A percentile compares a stretch with the other conserved stretches of the same genome.
phyloP scores from a whole-genome alignment of 2,797 vertebrate genomes.

The Rhincodon typus region DNA sequence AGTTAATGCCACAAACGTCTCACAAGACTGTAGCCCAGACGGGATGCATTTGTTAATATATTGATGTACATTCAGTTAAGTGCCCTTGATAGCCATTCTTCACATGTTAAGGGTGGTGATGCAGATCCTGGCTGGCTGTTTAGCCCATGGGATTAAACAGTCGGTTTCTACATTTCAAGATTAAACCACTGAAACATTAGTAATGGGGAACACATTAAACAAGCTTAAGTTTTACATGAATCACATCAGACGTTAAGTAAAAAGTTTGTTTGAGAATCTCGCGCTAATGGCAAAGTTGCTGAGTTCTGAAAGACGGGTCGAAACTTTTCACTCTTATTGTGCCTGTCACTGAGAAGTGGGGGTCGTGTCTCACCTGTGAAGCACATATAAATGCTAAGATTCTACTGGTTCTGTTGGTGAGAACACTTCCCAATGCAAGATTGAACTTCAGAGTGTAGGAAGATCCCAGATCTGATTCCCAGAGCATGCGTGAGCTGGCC shows the following conservation, averaged over 20 bases:
- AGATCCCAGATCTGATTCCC: background rate
- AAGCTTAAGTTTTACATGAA: slow-evolving; percentile 4
- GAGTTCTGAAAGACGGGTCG: background rate
- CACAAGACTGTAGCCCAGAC: slow-evolving; percentile 1
- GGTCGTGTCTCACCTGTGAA: background rate
- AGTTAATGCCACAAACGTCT: slow-evolving; percentile 33
- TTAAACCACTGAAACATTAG: background rate
- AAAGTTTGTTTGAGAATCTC: background rate
- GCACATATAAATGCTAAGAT: background rate
- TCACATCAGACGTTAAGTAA: background rate
- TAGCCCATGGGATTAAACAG: background rate
- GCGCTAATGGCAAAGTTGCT: background rate
- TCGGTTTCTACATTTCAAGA: background rate
- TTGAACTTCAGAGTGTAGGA: background rate
- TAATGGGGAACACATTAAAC: background rate
- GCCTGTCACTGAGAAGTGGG: background rate
- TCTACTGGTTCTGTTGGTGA: background rate
- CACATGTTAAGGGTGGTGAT: background rate
- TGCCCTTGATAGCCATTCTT: background rate
- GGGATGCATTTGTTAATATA: slow-evolving; percentile 23
- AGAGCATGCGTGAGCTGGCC: no score
- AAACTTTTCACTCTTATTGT: background rate
- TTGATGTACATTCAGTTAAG: slow-evolving; percentile 29
- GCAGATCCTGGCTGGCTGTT: background rate
- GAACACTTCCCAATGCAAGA: background rate